Evolutionary conservation across 2,797 vertebrate species (phyloP).

Genomic region (Myotis daubentonii): DNA sequence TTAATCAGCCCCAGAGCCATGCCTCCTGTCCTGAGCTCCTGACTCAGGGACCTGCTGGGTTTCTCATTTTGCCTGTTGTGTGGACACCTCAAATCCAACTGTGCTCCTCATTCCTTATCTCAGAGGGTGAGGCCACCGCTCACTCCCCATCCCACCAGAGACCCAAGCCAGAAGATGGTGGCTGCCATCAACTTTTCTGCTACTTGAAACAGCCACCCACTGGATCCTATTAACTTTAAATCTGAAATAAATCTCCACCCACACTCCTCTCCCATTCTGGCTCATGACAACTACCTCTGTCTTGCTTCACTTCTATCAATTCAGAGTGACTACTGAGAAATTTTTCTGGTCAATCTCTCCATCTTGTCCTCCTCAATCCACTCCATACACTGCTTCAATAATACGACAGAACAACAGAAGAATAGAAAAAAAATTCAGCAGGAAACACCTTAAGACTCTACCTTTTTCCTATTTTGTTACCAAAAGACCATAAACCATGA

Average conservation of each 20-base stretch:
- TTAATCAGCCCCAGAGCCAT: neutral
- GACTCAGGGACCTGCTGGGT: neutral
- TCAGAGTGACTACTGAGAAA: neutral
- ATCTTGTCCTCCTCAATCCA: neutral
- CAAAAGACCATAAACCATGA: neutral
- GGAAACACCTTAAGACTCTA: neutral
- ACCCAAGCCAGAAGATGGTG: neutral
- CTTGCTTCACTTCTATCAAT: neutral
- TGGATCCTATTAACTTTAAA: neutral
- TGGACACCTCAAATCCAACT: neutral
- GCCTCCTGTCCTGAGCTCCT: neutral
- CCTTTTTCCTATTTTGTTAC: neutral
- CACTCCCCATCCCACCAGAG: too few relatives aligned
- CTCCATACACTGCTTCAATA: neutral
- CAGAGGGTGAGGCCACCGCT: neutral
- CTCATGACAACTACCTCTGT: fast-evolving
- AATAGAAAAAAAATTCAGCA: neutral
- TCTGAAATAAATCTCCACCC: neutral
- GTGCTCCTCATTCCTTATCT: neutral
- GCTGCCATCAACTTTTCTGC: neutral
- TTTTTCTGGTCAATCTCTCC: neutral
- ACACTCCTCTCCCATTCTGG: neutral
- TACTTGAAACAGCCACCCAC: neutral
- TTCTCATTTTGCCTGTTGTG: neutral
- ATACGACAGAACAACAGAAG: neutral